Conservation (phyloP, 2,113 vertebrate genomes). For the Ornithorhynchus anatinus region DNA sequence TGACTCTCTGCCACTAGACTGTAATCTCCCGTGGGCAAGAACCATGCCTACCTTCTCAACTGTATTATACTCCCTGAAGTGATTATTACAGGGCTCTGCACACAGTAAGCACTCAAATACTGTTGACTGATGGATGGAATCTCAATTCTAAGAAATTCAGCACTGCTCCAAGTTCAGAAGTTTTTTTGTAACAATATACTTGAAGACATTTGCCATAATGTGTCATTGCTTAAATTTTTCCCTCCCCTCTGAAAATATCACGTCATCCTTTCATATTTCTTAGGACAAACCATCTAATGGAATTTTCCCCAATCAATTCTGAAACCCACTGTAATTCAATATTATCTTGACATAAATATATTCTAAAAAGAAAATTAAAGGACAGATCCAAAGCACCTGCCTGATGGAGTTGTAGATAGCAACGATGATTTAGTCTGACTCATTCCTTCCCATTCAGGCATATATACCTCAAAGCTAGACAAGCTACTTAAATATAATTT, state of each 20-base stretch:
- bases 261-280: constrained; percentile 26
- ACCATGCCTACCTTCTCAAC: too few relatives aligned
- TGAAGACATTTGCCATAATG: constrained; percentile 17
- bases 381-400: background rate
- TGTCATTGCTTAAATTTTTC: constrained; percentile 8
- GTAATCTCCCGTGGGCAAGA: too few relatives aligned
- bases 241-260: constrained; percentile 10
- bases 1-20: background rate
- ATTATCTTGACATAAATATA: constrained; percentile 1
- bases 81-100: too few relatives aligned
- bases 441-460: background rate
- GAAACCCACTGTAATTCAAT: background rate
- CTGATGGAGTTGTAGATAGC: background rate
- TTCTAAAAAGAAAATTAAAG: constrained; percentile 33
- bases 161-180: constrained; percentile 18
- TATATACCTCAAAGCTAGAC: background rate
- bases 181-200: background rate
- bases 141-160: constrained; percentile 26
- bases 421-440: background rate
- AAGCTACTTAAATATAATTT: background rate
- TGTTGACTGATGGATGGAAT: background rate
- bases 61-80: too few relatives aligned
- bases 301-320: constrained; percentile 19
- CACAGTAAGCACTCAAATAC: too few relatives aligned
- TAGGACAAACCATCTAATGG: background rate